phyloP scores from a whole-genome alignment of 2,888 invertebrate genomes.

The Colostygia pectinataria region DNA sequence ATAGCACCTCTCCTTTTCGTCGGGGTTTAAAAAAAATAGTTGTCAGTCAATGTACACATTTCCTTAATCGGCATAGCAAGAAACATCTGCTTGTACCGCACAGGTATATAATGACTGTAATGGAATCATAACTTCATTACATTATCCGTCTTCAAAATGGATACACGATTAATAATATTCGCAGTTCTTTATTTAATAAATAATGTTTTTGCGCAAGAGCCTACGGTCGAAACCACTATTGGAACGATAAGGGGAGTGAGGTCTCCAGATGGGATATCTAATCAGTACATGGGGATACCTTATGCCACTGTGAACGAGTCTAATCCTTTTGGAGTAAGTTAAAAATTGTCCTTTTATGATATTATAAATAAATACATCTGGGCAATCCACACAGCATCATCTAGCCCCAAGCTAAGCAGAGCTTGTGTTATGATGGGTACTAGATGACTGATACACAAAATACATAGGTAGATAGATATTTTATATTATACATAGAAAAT shows the following conservation, averaged over 20 bases:
- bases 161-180: not conserved
- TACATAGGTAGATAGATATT: too few species aligned
- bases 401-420: too few species aligned
- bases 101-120: not conserved
- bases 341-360: not conserved
- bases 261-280: constrained; percentile 52
- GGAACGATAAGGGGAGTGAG: constrained; percentile 53
- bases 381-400: too few species aligned
- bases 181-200: constrained; percentile 3
- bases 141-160: not conserved
- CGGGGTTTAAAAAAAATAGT: too few species aligned
- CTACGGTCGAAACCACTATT: constrained; percentile 16
- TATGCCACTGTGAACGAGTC: constrained; percentile 49
- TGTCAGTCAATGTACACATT: too few species aligned
- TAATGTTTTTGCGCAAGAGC: constrained; percentile 6
- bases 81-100: too few species aligned
- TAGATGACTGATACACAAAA: too few species aligned
- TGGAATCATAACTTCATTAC: not conserved
- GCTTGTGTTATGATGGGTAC: too few species aligned
- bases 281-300: constrained; percentile 62
- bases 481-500: too few species aligned
- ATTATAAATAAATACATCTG: too few species aligned
- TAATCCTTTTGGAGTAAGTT: constrained; percentile 64
- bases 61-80: too few species aligned
- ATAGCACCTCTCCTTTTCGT: too few species aligned